phyloP scores from a whole-genome alignment of 2,113 vertebrate species.

The Tachysurus vachellii region DNA sequence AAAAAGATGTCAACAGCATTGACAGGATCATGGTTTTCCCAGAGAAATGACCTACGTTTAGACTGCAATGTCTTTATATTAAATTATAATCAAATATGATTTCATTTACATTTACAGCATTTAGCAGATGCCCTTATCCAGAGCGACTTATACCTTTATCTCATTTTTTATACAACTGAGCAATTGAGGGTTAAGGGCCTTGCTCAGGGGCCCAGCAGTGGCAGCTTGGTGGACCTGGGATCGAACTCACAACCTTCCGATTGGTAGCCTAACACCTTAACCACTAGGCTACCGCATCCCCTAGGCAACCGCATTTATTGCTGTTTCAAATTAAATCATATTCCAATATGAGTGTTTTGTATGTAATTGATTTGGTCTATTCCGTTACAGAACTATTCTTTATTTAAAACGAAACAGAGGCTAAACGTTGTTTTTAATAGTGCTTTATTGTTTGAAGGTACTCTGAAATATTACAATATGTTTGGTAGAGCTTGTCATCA shows the following conservation, averaged over 20 bases:
- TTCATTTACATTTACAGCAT: too few species aligned
- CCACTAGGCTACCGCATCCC: too few species aligned
- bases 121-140: too few species aligned
- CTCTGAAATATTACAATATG: background rate
- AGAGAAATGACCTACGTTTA: background rate
- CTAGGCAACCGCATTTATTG: too few species aligned
- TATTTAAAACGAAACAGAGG: background rate
- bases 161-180: too few species aligned
- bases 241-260: too few species aligned
- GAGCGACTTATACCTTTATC: too few species aligned
- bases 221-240: too few species aligned
- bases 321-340: background rate
- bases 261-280: too few species aligned
- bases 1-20: background rate
- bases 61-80: background rate
- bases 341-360: background rate
- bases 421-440: background rate
- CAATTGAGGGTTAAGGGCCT: too few species aligned
- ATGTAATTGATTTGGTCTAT: background rate
- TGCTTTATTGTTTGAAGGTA: background rate
- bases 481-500: background rate
- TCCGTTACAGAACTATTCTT: background rate
- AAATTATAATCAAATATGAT: background rate
- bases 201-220: too few species aligned
- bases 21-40: background rate